Evolutionary conservation across 2,797 vertebrate species (phyloP).

Genomic region (Halcyon smyrnensis): DNA sequence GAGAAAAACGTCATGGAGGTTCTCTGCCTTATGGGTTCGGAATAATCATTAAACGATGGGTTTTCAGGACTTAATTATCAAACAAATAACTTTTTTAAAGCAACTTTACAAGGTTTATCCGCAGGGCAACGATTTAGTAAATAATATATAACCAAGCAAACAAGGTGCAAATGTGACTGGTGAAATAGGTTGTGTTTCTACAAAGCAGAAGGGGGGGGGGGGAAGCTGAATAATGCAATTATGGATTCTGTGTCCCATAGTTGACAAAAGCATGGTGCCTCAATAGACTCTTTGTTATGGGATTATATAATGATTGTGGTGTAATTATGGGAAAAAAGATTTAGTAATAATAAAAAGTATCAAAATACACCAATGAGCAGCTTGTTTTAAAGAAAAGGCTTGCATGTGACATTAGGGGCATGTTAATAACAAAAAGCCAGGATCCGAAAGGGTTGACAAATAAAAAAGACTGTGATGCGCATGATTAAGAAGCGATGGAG

Average conservation of each 20-base stretch:
- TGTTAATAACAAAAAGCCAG: slow-evolving; percentile 82
- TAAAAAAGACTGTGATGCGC: slow-evolving; percentile 80
- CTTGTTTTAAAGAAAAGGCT: slow-evolving; percentile 88
- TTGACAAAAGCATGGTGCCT: slow-evolving; percentile 96
- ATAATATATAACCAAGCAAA: slow-evolving; percentile 73
- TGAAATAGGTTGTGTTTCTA: slow-evolving; percentile 87
- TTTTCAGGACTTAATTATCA: slow-evolving; percentile 83
- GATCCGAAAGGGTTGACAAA: slow-evolving; percentile 86
- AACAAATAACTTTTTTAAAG: slow-evolving; percentile 89
- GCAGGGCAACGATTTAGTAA: slow-evolving; percentile 70
- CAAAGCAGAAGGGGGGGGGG: slow-evolving; percentile 60
- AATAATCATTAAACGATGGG: slow-evolving; percentile 78
- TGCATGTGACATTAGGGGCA: slow-evolving; percentile 82
- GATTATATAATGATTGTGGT: slow-evolving; percentile 99
- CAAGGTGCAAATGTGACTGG: slow-evolving; percentile 80
- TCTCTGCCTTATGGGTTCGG: slow-evolving; percentile 83
- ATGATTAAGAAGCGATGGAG: slow-evolving; percentile 87
- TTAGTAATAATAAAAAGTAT: slow-evolving; percentile 96
- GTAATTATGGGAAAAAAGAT: slow-evolving; percentile 95
- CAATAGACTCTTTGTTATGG: slow-evolving; percentile 98
- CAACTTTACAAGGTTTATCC: slow-evolving; percentile 86
- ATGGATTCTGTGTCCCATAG: slow-evolving; percentile 95
- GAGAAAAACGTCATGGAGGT: slow-evolving; percentile 82
- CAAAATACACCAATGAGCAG: slow-evolving; percentile 86
- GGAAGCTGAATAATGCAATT: slow-evolving; percentile 92